Evolutionary conservation across 2,113 vertebrate species (phyloP), one percentile per base, ranked within the genome.

Genomic region (Atlantisia rogersi): DNA sequence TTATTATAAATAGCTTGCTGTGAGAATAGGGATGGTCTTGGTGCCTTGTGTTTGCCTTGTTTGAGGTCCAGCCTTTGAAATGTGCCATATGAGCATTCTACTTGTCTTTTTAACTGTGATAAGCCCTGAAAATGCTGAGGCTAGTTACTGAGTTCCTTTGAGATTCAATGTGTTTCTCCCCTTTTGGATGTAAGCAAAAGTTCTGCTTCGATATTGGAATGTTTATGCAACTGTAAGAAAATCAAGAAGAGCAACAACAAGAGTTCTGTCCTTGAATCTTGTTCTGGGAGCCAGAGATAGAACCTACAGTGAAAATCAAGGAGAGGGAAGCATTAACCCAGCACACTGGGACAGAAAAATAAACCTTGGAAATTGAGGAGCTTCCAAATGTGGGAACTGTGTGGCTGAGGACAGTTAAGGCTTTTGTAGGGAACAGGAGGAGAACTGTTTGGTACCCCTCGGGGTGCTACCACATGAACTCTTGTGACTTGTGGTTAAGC

Each of bases 1-100:
- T 63, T 69, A 37, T 85, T 96, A 90, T 93, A 97, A 97, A 97
- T 97, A 96, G 83, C 53, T 95, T 88, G 50, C 69, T 96, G 84
- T 50, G 79, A 68, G 95, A 91, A 60, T 63, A 59, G 67, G 70
- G 69, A 10, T 95, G 53, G 22, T 20, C 88, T 75, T 63, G 63
- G 37, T 90, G 52, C 48, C 63, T 82, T 2, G 5, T 44, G 46
- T 50, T 80, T 81, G 48, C 58, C 42, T 53, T 58, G 7, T 50
- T 63, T 58, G 86, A 75, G 55, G 82, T 75, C 17, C 3, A 14
- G 68, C 52, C 55, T 92, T 60, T 74, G 56, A 73, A 68, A 64
- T 3, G 25, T 40, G 35, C 39, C 9, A 2, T 55, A 12, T 46
- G 65, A 63, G 11, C 22, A 2, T 78, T 60, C 11, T 83, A 35